Base-by-base conservation (phyloP, 2,888 invertebrate genomes). In the Rhyacophila evoluta region DNA sequence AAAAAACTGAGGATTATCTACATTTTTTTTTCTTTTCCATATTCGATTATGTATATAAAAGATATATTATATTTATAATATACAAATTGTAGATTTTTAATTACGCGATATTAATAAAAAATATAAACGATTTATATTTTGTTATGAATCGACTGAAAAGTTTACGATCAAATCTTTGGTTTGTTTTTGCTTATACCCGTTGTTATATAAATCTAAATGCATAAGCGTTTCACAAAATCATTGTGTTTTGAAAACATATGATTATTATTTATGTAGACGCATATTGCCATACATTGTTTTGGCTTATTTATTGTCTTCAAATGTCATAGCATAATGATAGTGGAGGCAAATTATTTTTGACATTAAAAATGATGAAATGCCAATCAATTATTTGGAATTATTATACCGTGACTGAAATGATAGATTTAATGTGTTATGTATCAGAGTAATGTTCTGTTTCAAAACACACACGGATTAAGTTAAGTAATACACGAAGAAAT, bases 361-460 rank as follows among this genome's bases (percentile, higher is more conserved):
- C 55, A 55, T 55, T 55, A 55, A 55, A 55, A 55, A 55, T 55
- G 55, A 55, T 19, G 55, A 55, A 55, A 55, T 55, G 55, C 19
- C 55, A 55, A 55, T 55, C 55, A 55, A 55, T 55, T 55, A 55
- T 25, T 55, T 55, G 15, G 55, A 55, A 55, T 55, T 55, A 55
- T 55, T 55, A 19, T 55, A 55, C 55, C 55, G 55, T 55, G 55
- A 55, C 55, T 55, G 55, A 55, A 55, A 55, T 55, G 55, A 55
- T 19, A 55, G 55, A 19, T 55, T 55, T 55, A 55, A 55, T 55
- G 55, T 55, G 55, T 19, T 55, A 25, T 55, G 55, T 55, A 55
- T 55, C 55, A 55, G 19, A 55, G 19, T 55, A 55, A 55, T 55
- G 55, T 55, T 55, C 55, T 19, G 25, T 55, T 55, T 19, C 55